Conservation (phyloP, 2,888 invertebrate species). For the Drosophila anomelani region DNA sequence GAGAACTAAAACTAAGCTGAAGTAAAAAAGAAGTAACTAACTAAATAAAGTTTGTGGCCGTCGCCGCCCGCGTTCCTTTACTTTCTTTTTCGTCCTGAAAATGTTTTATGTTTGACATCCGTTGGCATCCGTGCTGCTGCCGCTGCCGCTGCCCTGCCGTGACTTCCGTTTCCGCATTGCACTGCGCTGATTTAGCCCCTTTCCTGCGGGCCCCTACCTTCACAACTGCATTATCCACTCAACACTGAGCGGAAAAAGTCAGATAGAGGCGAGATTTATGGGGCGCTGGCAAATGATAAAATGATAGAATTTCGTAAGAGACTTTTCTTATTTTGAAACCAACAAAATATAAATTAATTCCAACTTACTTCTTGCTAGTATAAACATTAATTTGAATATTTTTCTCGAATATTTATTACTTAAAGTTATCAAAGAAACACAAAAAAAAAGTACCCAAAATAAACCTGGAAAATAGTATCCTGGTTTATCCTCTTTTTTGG, state of each 20-base stretch:
- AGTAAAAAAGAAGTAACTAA: conserved; percentile 9
- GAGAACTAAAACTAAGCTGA: conserved; percentile 1
- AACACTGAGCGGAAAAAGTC: conserved; percentile 22
- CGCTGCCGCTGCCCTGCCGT: conserved; percentile 36
- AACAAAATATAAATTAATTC: no score
- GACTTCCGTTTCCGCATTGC: conserved; percentile 66
- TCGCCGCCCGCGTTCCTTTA: not conserved
- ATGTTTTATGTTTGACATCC: conserved; percentile 56
- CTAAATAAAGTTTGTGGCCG: conserved; percentile 12
- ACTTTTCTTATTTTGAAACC: no score
- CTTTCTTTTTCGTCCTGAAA: conserved; percentile 26
- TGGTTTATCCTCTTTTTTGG: not conserved
- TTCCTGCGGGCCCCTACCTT: conserved; percentile 7
- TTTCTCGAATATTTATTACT: no score
- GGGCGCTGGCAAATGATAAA: no score
- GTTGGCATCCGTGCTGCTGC: conserved; percentile 32
- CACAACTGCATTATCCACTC: conserved; percentile 33
- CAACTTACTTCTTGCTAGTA: no score
- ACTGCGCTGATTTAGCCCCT: conserved; percentile 21
- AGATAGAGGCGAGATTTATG: not conserved
- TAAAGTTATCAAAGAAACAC: not conserved
- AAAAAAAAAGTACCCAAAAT: not conserved
- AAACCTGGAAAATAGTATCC: not conserved
- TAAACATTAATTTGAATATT: no score
- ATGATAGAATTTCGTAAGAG: no score